Evolutionary conservation across 2,888 invertebrate genomes (phyloP), one percentile per base, ranked within the genome.

Genomic region (Calliopum simillimum): DNA sequence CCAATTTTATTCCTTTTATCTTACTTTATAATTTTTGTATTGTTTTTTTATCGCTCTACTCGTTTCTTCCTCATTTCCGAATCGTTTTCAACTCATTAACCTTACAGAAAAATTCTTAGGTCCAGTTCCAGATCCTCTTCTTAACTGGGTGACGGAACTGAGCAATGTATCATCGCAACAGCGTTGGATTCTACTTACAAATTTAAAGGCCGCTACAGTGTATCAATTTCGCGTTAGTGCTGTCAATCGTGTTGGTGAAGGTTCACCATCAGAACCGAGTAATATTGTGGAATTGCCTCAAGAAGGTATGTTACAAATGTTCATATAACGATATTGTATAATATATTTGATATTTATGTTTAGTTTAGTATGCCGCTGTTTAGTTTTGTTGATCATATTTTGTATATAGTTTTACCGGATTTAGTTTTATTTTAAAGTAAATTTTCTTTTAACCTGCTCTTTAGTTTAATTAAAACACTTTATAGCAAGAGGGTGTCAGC

Each of bases 171-270:
- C 95, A 0, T 90, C 94, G 4, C 89, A 89, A 66, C 91, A 92
- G 76, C 91, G 94, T 61, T 95, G 93, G 92, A 90, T 94, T 13
- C 85, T 96, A 47, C 87, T 98, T 62, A 92, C 92, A 53, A 94
- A 94, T 81, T 88, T 99, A 61, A 96, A 96, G 86, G 98, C 99
- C 0, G 97, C 98, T 0, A 94, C 96, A 0, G 93, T 95, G 0
- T 99, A 99, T 86, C 97, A 98, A 85, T 99, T 99, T 86, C 89
- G 98, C 73, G 95, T 99, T n/a, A 95, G 95, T 74, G 97, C 99
- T 14, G 94, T 97, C 13, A 99, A 99, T 86, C 93, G 94, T 63
- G 97, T 98, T 1, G 99, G 99, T 0, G 96, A 98, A 83, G 98
- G 99, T 3, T 92, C 94, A 1, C 91, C 96, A 2, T 97, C 97